These are phyloP conservation scores for Mandrillus leucophaeus DNA, from an alignment of 2,113 vertebrate species.

Conservation along the genomic window DNA sequence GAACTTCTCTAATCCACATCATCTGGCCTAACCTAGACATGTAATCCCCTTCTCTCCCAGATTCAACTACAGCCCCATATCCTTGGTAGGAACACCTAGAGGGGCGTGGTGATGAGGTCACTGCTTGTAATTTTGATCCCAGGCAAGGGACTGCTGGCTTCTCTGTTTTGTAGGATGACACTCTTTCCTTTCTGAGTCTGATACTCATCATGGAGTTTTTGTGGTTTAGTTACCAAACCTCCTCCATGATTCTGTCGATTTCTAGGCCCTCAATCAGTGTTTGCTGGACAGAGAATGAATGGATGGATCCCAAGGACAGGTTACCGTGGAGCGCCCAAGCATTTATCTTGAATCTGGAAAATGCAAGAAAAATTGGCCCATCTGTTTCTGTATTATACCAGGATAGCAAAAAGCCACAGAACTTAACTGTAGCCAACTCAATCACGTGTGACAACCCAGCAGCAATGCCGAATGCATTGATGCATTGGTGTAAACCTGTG, in stretches of 20 bases:
- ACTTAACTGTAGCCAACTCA: slow-evolving; percentile 71
- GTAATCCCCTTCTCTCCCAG: too few species aligned
- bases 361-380: slow-evolving; percentile 77
- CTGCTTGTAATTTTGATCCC: not conserved
- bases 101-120: not conserved
- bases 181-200: not conserved
- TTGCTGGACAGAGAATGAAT: slow-evolving; percentile 52
- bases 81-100: not conserved
- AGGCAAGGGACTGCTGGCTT: not conserved
- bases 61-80: not conserved
- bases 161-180: not conserved
- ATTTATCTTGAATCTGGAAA: slow-evolving; percentile 74
- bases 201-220: not conserved
- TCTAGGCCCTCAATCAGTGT: slow-evolving; percentile 62
- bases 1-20: not conserved
- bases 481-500: not conserved
- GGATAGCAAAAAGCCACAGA: slow-evolving; percentile 71
- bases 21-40: not conserved
- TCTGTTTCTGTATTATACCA: slow-evolving; percentile 71
- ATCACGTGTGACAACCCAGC: slow-evolving; percentile 65
- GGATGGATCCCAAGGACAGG: slow-evolving; percentile 67
- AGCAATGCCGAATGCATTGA: not conserved
- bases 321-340: not conserved
- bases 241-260: not conserved
- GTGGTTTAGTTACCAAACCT: slow-evolving; percentile 23